Base-by-base conservation (phyloP, 1,140 invertebrate genomes). In the Papilio machaon region DNA sequence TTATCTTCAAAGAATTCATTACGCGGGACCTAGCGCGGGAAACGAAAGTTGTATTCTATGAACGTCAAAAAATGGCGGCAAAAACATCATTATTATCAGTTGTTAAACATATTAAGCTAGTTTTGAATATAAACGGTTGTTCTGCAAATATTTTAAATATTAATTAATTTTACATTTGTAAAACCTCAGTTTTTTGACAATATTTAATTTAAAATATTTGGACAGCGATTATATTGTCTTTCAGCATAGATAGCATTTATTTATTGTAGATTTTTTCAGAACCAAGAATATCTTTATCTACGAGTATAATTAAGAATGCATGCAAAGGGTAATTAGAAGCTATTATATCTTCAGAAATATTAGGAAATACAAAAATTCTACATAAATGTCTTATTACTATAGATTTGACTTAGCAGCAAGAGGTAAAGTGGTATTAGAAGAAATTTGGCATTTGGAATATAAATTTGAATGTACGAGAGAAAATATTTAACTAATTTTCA, bases 391-490 rank as follows among this genome's bases (percentile, higher is more conserved):
- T 35, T 64, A 64, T 64, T 64, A 64, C 0, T 54, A 38, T 38
- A 70, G 30, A 70, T 70, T 35, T 70, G 30, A 70, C 64, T 70
- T 70, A 70, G 64, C 60, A 77, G 79, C 80, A 46, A 85, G 83
- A 83, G 84, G 83, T 88, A 88, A 79, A 85, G 81, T 85, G 80
- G 82, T 85, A 83, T 87, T 82, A 82, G 30, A 70, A 13, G 64
- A 70, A 75, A 83, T 86, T 87, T 83, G 85, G 83, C 84, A 85
- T 79, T 83, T 79, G 78, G 70, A 81, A 83, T 83, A 84, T 81
- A 73, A 83, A 82, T 80, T 80, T 74, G 54, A 75, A 19, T 46
- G 52, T 38, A 80, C 49, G 79, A 79, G 76, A 54, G 58, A 74
- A 58, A 30, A 70, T 64, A 47, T 64, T 77, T 77, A 23, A n/a